Conservation (phyloP, 2,113 vertebrate genomes). For the rat (Rattus norvegicus) region DNA sequence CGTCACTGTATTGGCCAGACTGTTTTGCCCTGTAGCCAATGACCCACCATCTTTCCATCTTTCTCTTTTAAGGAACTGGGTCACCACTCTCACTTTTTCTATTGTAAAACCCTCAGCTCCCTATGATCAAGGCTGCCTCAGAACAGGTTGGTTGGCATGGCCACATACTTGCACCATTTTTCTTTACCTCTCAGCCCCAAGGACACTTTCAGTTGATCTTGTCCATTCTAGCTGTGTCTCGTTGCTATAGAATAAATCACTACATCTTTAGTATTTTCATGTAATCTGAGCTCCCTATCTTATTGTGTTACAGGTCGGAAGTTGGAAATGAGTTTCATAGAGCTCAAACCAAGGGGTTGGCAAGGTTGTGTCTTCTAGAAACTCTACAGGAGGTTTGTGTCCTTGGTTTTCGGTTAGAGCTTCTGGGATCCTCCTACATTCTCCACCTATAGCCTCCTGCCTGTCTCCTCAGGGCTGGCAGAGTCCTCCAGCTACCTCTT, state of each 20-base stretch:
- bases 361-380: not conserved
- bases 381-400: not conserved
- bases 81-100: not conserved
- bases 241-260: not conserved
- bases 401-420: not conserved
- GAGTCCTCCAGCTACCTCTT: not conserved
- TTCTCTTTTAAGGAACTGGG: not conserved
- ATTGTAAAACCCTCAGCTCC: not conserved
- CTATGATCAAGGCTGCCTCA: not conserved
- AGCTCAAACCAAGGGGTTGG: not conserved
- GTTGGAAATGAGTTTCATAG: not conserved
- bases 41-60: not conserved
- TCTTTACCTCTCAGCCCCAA: too few species aligned
- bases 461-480: not conserved
- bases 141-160: not conserved
- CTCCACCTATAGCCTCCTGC: not conserved
- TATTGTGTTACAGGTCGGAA: not conserved
- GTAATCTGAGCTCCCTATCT: not conserved
- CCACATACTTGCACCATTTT: not conserved
- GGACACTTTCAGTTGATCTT: not conserved
- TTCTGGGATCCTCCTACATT: not conserved
- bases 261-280: not conserved
- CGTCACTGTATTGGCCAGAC: not conserved
- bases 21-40: not conserved
- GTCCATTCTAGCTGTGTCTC: too few species aligned